Evolutionary conservation across 2,888 invertebrate species (phyloP).

Genomic region (Clanis bilineata): DNA sequence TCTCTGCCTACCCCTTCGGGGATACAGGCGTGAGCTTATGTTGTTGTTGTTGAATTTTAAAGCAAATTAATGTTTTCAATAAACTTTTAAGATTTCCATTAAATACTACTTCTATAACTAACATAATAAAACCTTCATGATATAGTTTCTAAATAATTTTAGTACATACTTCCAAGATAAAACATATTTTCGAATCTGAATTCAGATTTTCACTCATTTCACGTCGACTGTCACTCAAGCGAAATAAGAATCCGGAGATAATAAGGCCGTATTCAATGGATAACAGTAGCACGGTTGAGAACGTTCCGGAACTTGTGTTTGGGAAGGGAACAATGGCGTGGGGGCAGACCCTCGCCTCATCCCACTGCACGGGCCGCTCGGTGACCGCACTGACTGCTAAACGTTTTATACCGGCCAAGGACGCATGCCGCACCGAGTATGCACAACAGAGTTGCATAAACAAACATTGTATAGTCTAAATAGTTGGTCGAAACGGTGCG

Average conservation of each 20-base stretch:
- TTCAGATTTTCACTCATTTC: not conserved
- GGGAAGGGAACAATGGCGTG: slow-evolving; percentile 62
- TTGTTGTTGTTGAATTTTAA: not conserved
- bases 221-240: slow-evolving; percentile 1
- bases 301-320: slow-evolving; percentile 25
- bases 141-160: not conserved
- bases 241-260: slow-evolving; percentile 18
- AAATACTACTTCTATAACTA: too few species aligned
- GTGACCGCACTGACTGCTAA: slow-evolving; percentile 55
- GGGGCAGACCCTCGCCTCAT: slow-evolving; percentile 51
- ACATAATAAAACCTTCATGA: too few species aligned
- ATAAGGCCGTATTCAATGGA: slow-evolving; percentile 31
- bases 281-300: slow-evolving; percentile 21
- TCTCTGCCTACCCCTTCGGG: too few species aligned
- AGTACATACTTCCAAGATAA: not conserved
- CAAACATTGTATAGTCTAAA: not conserved
- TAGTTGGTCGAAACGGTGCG: too few species aligned
- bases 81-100: too few species aligned
- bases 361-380: slow-evolving; percentile 35
- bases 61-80: not conserved
- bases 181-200: not conserved
- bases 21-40: too few species aligned
- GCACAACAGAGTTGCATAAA: slow-evolving; percentile 35
- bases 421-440: slow-evolving; percentile 49
- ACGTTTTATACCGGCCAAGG: slow-evolving; percentile 76